Evolutionary conservation across 2,888 invertebrate species (phyloP), one percentile per base, ranked within the genome.

Genomic region (Amorpha juglandis): DNA sequence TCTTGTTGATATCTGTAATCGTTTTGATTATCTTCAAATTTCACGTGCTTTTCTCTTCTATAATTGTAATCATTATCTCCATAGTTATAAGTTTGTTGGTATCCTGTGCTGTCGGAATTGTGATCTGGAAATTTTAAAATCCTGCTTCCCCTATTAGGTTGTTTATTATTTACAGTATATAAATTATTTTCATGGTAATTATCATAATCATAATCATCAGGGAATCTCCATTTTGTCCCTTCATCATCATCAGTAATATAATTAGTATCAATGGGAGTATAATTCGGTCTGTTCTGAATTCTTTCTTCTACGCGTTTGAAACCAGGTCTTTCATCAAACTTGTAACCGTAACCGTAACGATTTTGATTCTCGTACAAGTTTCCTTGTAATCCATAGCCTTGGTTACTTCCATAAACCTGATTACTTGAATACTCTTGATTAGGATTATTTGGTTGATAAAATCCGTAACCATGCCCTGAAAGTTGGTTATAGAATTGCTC

Each of bases 401-500:
- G 71, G 52, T 68, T 67, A 16, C 70, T 63, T 0, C 70, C 65
- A 51, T 62, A 52, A 35, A 47, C 71, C 21, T 67, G 62, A 35
- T 69, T 67, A 53, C 33, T 21, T 16, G 64, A 52, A 33, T 65
- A 27, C 52, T 47, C 47, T 12, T 66, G 70, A 63, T 70, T 65
- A 64, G 74, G 69, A 6, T 16, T 12, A 64, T 68, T 65, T 4
- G 69, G 70, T 7, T 58, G 55, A 48, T 65, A 50, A 6, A 70
- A 19, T 0, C 76, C 81, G 65, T 78, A 78, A 51, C 81, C 82
- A 0, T 50, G 16, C 2, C 78, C 78, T 19, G 66, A 66, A 38
- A 90, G 75, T 55, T 90, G 88, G 63, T 87, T 81, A 63, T 90
- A 91, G 63, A 92, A 89, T 68, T 93, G 91, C 45, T 66, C 33